Conservation (phyloP, 2,888 invertebrate genomes). For the Apeira syringaria region DNA sequence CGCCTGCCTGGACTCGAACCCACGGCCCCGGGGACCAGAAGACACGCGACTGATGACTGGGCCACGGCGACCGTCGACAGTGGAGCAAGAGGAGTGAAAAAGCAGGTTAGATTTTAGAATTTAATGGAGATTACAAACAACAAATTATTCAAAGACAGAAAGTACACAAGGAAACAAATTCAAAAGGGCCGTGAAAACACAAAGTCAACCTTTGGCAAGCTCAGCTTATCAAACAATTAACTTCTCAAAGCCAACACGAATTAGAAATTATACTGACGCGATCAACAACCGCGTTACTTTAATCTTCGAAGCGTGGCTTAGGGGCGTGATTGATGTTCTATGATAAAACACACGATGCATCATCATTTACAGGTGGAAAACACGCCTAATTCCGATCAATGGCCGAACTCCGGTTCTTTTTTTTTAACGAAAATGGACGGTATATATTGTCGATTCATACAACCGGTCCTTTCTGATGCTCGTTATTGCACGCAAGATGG, state of each 20-base stretch:
- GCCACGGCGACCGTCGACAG: no score
- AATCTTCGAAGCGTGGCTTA: neutral
- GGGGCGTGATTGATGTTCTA: neutral
- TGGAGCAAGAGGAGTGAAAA: no score
- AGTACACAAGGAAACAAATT: no score
- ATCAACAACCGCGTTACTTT: neutral
- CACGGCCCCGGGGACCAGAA: no score
- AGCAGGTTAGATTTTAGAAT: no score
- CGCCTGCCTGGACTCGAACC: no score
- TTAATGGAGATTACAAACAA: no score
- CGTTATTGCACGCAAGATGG: slow-evolving; percentile 48
- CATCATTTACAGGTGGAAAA: slow-evolving; percentile 2
- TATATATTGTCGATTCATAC: slow-evolving; percentile 40
- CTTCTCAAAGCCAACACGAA: neutral
- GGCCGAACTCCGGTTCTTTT: slow-evolving; percentile 40
- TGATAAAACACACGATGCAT: slow-evolving; percentile 2
- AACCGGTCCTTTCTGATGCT: slow-evolving; percentile 36
- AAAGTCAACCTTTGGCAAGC: neutral
- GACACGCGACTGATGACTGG: no score
- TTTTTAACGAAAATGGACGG: slow-evolving; percentile 37
- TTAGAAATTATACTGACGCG: neutral
- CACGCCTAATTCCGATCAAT: slow-evolving; percentile 1
- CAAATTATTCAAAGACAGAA: no score
- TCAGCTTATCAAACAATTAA: no score
- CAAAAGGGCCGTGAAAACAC: neutral